These are phyloP conservation scores for Lepidurus arcticus DNA, from an alignment of 1,140 invertebrate genomes.

Conservation along the genomic window DNA sequence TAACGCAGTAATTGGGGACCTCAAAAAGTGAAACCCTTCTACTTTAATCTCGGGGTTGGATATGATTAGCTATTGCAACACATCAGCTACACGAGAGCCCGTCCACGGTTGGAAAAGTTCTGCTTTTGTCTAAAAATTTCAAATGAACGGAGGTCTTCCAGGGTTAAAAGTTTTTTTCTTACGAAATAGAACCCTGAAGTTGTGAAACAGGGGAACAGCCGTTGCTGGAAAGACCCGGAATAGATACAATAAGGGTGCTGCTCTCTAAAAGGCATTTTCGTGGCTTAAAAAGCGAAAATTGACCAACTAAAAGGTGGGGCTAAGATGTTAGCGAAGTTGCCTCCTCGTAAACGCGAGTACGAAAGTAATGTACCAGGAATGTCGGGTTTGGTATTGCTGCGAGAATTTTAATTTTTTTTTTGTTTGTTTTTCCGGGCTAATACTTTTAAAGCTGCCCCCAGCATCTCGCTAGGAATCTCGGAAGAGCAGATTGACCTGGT, in stretches of 20 bases:
- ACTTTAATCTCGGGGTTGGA: too few species aligned
- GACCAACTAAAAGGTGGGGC: not conserved
- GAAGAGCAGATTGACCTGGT: not conserved
- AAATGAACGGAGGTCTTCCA: too few species aligned
- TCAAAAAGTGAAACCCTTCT: not conserved
- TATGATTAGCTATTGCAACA: too few species aligned
- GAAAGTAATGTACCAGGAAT: not conserved
- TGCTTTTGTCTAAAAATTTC: too few species aligned
- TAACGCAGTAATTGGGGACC: not conserved
- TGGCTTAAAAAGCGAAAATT: constrained; percentile 17
- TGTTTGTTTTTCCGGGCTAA: not conserved
- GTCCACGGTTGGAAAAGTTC: too few species aligned
- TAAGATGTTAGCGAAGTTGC: not conserved
- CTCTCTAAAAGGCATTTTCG: not conserved
- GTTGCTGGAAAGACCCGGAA: too few species aligned
- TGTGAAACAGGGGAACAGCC: too few species aligned
- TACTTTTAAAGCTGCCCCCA: not conserved
- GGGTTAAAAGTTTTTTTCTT: too few species aligned
- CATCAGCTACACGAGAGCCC: too few species aligned
- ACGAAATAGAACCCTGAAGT: too few species aligned
- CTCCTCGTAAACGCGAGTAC: not conserved
- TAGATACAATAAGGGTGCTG: not conserved
- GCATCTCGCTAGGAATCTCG: not conserved
- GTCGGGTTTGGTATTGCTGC: not conserved
- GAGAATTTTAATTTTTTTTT: not conserved